Percentiles rank a stretch among this genome's conserved stretches.
Evolutionary conservation across 2,888 invertebrate genomes (phyloP).

Genomic region (Lithodes maja): DNA sequence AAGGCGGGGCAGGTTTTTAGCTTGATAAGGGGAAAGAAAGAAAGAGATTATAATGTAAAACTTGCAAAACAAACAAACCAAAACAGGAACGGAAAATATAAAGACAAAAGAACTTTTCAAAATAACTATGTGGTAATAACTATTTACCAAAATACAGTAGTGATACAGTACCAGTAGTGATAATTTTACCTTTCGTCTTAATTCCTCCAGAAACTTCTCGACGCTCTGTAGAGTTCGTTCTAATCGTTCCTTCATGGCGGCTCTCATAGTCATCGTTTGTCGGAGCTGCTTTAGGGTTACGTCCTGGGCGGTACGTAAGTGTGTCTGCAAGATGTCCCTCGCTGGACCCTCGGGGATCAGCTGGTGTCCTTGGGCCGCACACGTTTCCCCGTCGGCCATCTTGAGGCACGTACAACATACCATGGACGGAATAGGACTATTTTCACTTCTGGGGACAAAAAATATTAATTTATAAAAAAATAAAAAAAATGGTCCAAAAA

Average conservation of each 20-base stretch:
- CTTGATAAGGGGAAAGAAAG: no score
- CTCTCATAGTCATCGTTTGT: slow-evolving; percentile 60
- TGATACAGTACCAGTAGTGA: neutral
- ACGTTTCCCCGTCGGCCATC: slow-evolving; percentile 46
- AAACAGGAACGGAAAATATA: no score
- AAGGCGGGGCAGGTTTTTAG: no score
- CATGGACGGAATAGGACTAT: slow-evolving; percentile 39
- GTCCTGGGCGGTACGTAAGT: slow-evolving; percentile 55
- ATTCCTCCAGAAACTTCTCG: slow-evolving; percentile 66
- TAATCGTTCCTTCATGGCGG: slow-evolving; percentile 65
- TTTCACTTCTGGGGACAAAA: neutral
- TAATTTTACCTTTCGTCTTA: slow-evolving; percentile 59
- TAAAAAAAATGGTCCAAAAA: no score
- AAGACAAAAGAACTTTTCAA: no score
- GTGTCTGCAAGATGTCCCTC: slow-evolving; percentile 40
- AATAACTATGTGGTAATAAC: no score
- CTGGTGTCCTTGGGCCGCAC: slow-evolving; percentile 56
- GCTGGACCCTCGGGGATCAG: slow-evolving; percentile 63
- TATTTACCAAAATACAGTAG: neutral
- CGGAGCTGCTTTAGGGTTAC: slow-evolving; percentile 56
- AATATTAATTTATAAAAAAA: no score
- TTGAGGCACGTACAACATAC: slow-evolving; percentile 62
- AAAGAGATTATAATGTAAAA: no score
- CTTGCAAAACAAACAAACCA: no score
- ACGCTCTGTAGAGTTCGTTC: slow-evolving; percentile 65